phyloP scores from a whole-genome alignment of 2,797 vertebrate genomes.

The Menidia menidia region DNA sequence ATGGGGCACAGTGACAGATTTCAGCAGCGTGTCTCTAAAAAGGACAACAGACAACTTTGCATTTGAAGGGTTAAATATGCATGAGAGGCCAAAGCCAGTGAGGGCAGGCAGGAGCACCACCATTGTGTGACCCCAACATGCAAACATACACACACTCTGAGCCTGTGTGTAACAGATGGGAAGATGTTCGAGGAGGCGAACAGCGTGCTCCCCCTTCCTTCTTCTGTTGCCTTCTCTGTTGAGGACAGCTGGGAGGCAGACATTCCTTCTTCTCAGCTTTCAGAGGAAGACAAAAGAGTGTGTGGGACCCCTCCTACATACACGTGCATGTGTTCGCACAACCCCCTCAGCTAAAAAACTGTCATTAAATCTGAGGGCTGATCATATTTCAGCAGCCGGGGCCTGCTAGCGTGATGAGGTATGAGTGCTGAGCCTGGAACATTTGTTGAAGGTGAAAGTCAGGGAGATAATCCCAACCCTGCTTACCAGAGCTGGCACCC shows the following conservation, averaged over 20 bases:
- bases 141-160: conserved; percentile 45
- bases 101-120: conserved; percentile 34
- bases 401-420: conserved; percentile 40
- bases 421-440: conserved; percentile 46
- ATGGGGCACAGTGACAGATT: conserved; percentile 64
- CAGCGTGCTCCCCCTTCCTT: conserved; percentile 55
- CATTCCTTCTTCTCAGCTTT: conserved; percentile 82
- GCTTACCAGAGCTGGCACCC: conserved; percentile 24
- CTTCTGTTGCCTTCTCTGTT: conserved; percentile 52
- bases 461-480: conserved; percentile 48
- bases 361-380: conserved; percentile 65
- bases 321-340: conserved; percentile 68
- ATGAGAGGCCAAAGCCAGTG: conserved; percentile 61
- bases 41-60: conserved; percentile 75
- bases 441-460: conserved; percentile 74
- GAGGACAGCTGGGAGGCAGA: conserved; percentile 84
- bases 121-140: conserved; percentile 69
- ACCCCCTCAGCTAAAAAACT: conserved; percentile 41
- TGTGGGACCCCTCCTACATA: conserved; percentile 69
- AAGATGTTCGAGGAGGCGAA: conserved; percentile 62
- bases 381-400: conserved; percentile 68
- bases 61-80: conserved; percentile 79
- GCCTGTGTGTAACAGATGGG: conserved; percentile 72
- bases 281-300: conserved; percentile 77
- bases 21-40: conserved; percentile 68